Conservation (phyloP, 2,888 invertebrate species). For the Lingula anatina region DNA sequence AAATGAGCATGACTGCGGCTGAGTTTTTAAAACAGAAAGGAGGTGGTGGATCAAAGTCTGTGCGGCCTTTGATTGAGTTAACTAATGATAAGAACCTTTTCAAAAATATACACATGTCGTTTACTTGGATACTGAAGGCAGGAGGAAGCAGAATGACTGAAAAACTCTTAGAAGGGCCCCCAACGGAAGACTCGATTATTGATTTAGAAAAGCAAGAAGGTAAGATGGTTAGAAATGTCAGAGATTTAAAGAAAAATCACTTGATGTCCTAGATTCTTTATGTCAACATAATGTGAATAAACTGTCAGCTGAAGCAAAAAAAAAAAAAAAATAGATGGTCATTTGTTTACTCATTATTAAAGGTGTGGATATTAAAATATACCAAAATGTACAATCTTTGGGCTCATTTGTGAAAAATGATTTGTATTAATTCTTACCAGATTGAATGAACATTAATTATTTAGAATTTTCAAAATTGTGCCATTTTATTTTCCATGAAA, state of each 20-base stretch:
- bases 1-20: constrained; percentile 56
- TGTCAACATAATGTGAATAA: too few relatives aligned
- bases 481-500: not conserved
- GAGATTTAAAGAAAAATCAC: too few relatives aligned
- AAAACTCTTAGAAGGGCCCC: constrained; percentile 52
- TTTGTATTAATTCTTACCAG: too few relatives aligned
- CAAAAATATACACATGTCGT: constrained; percentile 49
- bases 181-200: constrained; percentile 52
- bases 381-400: too few relatives aligned
- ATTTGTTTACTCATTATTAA: too few relatives aligned
- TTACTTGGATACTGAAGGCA: constrained; percentile 54
- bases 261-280: too few relatives aligned
- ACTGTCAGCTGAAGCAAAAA: too few relatives aligned
- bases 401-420: too few relatives aligned
- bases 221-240: too few relatives aligned
- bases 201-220: constrained; percentile 53
- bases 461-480: not conserved
- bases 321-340: too few relatives aligned
- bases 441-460: not conserved
- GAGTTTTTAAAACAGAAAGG: constrained; percentile 39
- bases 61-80: constrained; percentile 50
- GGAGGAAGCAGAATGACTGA: constrained; percentile 51
- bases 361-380: too few relatives aligned
- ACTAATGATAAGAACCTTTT: constrained; percentile 53
- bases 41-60: constrained; percentile 46